phyloP scores from a whole-genome alignment of 2,797 vertebrate species.

The Nannoperca obscura region DNA sequence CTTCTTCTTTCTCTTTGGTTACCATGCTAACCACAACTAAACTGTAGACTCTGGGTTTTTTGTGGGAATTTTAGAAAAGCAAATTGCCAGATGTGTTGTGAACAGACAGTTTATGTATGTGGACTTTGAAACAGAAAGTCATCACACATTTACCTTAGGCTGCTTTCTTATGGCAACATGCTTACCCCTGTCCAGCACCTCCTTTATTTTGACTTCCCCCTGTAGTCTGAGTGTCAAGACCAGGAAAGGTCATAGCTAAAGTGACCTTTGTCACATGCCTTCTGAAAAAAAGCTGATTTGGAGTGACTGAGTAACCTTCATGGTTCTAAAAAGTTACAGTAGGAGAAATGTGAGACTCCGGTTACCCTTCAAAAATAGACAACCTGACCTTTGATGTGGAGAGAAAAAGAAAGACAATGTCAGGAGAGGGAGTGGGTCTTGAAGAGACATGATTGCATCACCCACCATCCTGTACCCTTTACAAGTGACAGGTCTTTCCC shows the following conservation, averaged over 20 bases:
- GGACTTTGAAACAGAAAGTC: neutral
- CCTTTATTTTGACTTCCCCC: constrained; percentile 19
- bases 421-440: constrained; percentile 37
- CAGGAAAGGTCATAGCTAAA: constrained; percentile 12
- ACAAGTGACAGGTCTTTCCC: constrained; percentile 45
- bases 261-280: constrained; percentile 31
- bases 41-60: constrained; percentile 10
- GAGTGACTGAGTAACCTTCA: constrained; percentile 2
- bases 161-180: neutral
- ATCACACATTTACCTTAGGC: neutral
- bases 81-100: neutral
- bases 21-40: neutral
- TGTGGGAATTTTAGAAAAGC: constrained; percentile 27
- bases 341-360: neutral
- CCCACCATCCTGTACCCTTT: constrained; percentile 59
- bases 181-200: neutral
- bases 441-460: constrained; percentile 4
- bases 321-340: constrained; percentile 1
- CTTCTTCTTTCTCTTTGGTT: constrained; percentile 38
- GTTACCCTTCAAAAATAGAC: constrained; percentile 19
- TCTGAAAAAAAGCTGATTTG: constrained; percentile 9
- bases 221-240: constrained; percentile 1
- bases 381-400: constrained; percentile 14
- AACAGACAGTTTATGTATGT: neutral
- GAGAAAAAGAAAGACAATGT: constrained; percentile 37